Evolutionary conservation across 2,113 vertebrate species (phyloP), one percentile per base, ranked within the genome.

Genomic region (Peromyscus polionotus): DNA sequence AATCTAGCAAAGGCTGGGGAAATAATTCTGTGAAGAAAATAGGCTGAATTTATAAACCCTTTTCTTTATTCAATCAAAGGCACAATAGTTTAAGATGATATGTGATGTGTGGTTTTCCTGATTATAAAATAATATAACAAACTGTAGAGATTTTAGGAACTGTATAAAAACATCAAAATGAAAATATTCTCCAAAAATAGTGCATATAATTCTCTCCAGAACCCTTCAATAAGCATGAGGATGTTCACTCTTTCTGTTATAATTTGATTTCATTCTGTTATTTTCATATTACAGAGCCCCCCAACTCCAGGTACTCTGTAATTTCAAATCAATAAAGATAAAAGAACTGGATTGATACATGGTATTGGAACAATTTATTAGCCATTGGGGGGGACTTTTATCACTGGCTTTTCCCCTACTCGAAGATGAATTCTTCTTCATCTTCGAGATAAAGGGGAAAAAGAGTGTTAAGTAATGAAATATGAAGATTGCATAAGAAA

Each of bases 21-120:
- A 91, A 85, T 22, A 96, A 94, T 88, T 96, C 84, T 90, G 81
- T 28, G 88, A 91, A 89, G 77, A 97, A 96, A 9, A 63, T 42
- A 91, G 76, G 87, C 67, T 89, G 93, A 94, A 97, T 97, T 96
- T 77, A 86, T 84, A 88, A 57, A 39, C 36, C 54, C 76, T 51
- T 68, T 9, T 51, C 88, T 33, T 42, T 63, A 45, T 54, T 81
- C 9, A 7, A 39, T 67, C 51, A 65, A 76, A 77, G 79, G 24
- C 54, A n/a, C 8, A 26, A 20, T 36, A 31, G 28, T 86, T 95
- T 91, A 91, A 94, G 88, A 75, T 54, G 48, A 96, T 9, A 76
- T 26, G 48, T 54, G 48, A 95, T 1, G 4, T 7, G 48, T 3
- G 10, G 70, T 90, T 93, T 84, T 87, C 57, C 63, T 70, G 48